Evolutionary conservation across 2,113 vertebrate genomes (phyloP), one percentile per base, ranked within the genome.

Genomic region (Heteronetta atricapilla): DNA sequence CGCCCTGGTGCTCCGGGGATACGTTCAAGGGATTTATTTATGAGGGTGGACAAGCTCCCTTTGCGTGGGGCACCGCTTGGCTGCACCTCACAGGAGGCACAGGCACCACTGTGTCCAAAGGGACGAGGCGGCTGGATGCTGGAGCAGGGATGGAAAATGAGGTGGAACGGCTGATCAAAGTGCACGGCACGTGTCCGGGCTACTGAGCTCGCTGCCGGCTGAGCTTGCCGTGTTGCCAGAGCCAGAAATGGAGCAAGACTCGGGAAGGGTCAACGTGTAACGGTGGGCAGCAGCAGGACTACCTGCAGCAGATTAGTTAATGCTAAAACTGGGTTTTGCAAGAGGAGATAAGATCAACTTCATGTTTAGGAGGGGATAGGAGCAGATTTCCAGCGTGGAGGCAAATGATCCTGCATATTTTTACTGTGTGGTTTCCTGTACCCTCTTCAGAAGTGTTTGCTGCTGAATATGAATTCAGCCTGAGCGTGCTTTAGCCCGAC

Each of bases 291-390:
- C 29, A 4, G 66, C 26, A 4, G 19, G 68, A 79, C 67, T 48
- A 8, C 78, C 76, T 68, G 72, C 74, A 66, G 21, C 90, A 70
- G 76, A 44, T 78, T 34, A 40, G 76, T 88, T 90, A 81, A 68
- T 76, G 73, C 76, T 93, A 67, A 90, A 93, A 73, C 31, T 8
- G 28, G 52, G 44, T 86, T 93, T 96, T 95, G 95, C 77, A 96
- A 96, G 89, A 91, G 66, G 82, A 88, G 93, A 92, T 72, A 95
- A 93, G 87, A 73, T 68, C 77, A 48, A 23, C 40, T 75, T 72
- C 22, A 46, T 6, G 4, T 80, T 91, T 80, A 68, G 76, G 60
- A 40, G 83, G 26, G 13, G 33, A 56, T 81, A 55, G 44, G 36
- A 59, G 36, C 36, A 17, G 28, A 36, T 90, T 86, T 90, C 63